phyloP scores from a whole-genome alignment of 2,888 invertebrate species.

The Chloromyia formosa region DNA sequence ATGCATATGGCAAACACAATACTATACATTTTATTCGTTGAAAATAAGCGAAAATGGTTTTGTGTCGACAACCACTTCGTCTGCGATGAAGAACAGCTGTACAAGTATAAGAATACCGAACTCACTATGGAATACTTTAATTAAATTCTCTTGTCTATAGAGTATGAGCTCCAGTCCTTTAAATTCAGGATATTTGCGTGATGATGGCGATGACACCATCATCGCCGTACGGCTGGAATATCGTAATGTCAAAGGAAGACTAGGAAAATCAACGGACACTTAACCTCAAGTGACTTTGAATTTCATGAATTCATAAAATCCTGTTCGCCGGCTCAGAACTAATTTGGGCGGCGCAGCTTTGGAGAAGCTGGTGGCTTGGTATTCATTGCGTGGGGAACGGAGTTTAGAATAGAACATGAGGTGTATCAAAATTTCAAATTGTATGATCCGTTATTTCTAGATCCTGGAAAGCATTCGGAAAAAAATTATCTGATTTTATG shows the following conservation, averaged over 20 bases:
- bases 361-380: neutral
- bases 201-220: neutral
- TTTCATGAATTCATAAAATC: conserved; percentile 36
- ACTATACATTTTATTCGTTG: neutral
- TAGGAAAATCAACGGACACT: neutral
- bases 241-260: neutral
- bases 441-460: too few species aligned
- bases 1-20: neutral
- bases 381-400: neutral
- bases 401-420: too few species aligned
- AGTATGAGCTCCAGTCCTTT: neutral
- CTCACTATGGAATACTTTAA: conserved; percentile 40
- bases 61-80: conserved; percentile 3
- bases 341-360: conserved; percentile 8
- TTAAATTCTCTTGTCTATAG: conserved; percentile 34
- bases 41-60: conserved; percentile 18
- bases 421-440: too few species aligned
- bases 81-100: neutral
- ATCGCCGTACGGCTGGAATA: neutral
- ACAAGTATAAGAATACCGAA: neutral
- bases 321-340: neutral
- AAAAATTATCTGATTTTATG: too few species aligned
- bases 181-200: neutral
- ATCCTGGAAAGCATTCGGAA: too few species aligned
- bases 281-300: conserved; percentile 33